These are phyloP conservation scores for Carettochelys insculpta DNA, from an alignment of 2,113 vertebrate species.

Conservation along the genomic window DNA sequence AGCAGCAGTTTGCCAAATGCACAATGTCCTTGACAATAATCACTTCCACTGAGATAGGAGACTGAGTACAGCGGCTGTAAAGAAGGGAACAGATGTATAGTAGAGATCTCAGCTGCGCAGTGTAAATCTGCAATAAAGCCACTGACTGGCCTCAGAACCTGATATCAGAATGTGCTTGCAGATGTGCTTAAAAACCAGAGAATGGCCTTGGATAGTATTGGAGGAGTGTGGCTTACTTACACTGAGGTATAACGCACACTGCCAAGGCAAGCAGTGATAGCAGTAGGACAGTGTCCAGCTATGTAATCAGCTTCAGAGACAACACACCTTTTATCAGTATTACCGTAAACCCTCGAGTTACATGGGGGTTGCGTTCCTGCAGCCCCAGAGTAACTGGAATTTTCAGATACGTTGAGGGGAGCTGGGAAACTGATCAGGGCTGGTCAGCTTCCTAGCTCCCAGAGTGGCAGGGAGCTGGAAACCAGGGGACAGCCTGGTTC, in stretches of 20 bases:
- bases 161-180: neutral
- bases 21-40: neutral
- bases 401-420: too few relatives aligned
- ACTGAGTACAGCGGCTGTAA: neutral
- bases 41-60: neutral
- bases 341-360: too few relatives aligned
- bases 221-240: neutral
- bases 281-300: neutral
- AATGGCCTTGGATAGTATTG: neutral
- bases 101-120: neutral
- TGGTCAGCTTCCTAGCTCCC: too few relatives aligned
- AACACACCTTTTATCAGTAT: too few relatives aligned
- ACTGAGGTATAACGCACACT: neutral
- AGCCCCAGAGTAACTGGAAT: too few relatives aligned
- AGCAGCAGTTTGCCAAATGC: neutral
- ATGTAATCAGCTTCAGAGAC: neutral
- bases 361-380: too few relatives aligned
- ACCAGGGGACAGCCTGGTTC: too few relatives aligned
- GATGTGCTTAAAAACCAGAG: neutral
- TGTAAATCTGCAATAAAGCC: neutral
- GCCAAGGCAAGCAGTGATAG: neutral
- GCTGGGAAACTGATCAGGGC: too few relatives aligned
- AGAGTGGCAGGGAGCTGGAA: too few relatives aligned
- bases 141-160: accelerated
- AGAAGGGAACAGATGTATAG: accelerated